These are phyloP conservation scores for Pteruthius melanotis DNA, from an alignment of 2,113 vertebrate species.

Conservation along the genomic window DNA sequence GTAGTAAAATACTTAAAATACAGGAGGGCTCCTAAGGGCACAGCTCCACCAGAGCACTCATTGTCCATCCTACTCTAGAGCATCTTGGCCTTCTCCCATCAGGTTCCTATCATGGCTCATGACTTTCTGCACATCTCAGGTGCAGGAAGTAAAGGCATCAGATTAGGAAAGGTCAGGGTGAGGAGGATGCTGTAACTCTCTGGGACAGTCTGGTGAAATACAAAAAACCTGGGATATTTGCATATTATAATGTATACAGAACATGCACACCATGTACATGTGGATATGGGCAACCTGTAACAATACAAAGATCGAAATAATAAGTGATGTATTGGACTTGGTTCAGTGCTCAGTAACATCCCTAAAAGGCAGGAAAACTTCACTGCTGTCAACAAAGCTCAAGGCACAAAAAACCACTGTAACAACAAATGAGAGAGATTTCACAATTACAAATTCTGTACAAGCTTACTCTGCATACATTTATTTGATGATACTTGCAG, in stretches of 20 bases:
- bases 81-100: not conserved
- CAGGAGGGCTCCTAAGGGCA: not conserved
- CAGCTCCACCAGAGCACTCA: not conserved
- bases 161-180: not conserved
- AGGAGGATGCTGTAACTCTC: not conserved
- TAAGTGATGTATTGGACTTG: not conserved
- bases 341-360: not conserved
- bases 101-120: accelerated
- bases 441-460: not conserved
- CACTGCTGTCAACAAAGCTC: not conserved
- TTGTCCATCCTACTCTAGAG: not conserved
- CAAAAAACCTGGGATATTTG: not conserved
- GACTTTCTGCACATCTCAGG: not conserved
- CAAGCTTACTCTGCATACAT: not conserved
- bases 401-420: not conserved
- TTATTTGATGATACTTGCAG: not conserved
- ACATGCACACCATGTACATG: not conserved
- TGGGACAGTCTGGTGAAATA: not conserved
- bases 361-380: not conserved
- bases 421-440: not conserved
- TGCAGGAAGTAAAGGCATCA: not conserved
- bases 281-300: not conserved
- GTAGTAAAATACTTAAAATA: not conserved
- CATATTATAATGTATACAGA: not conserved
- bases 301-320: not conserved